Conservation (phyloP, 2,797 vertebrate genomes). For the Xerus rutilus region DNA sequence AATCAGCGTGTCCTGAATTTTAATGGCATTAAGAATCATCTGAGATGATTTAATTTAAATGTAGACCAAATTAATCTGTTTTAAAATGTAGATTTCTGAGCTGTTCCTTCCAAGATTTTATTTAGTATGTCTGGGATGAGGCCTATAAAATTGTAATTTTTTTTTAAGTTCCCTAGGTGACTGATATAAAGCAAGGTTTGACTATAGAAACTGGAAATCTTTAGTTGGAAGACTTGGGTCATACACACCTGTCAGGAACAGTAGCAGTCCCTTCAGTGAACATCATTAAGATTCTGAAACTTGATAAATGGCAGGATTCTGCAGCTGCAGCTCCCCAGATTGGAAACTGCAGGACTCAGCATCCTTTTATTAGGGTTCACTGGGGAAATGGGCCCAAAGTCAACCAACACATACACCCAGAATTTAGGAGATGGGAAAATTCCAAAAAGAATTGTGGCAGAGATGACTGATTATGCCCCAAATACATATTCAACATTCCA, state of each 20-base stretch:
- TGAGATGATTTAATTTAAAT: neutral
- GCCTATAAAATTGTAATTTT: neutral
- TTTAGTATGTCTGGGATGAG: neutral
- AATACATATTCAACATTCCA: neutral
- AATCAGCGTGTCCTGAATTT: neutral
- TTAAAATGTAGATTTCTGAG: conserved; percentile 9
- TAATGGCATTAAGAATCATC: neutral
- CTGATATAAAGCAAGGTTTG: neutral
- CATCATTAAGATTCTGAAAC: neutral
- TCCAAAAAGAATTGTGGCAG: neutral
- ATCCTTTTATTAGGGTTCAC: neutral
- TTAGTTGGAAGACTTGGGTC: neutral
- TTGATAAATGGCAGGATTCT: neutral
- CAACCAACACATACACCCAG: neutral
- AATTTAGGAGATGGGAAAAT: neutral
- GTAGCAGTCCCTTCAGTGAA: neutral
- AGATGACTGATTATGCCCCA: neutral
- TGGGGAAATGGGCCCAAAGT: neutral
- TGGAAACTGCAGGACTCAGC: neutral
- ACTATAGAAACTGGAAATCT: neutral
- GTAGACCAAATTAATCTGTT: neutral
- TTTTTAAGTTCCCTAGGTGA: neutral
- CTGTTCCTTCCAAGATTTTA: neutral
- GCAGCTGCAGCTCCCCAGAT: neutral
- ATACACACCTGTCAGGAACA: neutral